Conservation (phyloP, 37 sponge, comb jelly and placozoan genomes). For the Haliclona indistincta region DNA sequence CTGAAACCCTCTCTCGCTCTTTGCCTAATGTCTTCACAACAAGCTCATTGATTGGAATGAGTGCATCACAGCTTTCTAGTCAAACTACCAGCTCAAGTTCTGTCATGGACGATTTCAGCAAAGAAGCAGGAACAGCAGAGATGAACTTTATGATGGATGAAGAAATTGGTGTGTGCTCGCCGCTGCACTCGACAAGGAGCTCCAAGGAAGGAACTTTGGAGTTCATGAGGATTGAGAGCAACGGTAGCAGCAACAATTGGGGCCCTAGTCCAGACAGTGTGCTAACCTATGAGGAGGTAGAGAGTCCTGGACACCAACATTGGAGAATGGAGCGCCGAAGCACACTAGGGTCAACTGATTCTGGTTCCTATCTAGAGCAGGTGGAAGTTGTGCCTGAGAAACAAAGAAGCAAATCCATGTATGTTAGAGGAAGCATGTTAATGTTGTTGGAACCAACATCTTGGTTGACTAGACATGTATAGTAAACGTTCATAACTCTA, state of each 20-base stretch:
- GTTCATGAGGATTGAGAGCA: background rate
- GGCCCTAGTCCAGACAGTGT: background rate
- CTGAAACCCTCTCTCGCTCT: conserved; percentile 10
- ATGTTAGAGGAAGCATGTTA: too few species aligned
- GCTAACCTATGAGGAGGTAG: background rate
- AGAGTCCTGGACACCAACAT: background rate
- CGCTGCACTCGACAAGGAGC: background rate
- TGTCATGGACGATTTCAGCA: conserved; percentile 8
- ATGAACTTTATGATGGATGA: background rate
- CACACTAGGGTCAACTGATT: background rate
- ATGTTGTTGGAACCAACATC: too few species aligned
- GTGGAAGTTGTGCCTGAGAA: conserved; percentile 4
- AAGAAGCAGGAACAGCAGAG: background rate
- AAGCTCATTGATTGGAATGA: background rate
- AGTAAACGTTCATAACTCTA: too few species aligned
- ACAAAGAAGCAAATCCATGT: too few species aligned
- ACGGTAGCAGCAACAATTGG: background rate
- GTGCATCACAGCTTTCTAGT: too few species aligned
- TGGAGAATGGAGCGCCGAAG: background rate
- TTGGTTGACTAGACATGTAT: too few species aligned
- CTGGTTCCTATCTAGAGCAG: background rate
- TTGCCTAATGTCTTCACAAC: conserved; percentile 41
- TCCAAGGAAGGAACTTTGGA: background rate
- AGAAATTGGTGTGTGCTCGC: background rate
- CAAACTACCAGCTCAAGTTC: conserved; percentile 32